Base-by-base conservation (phyloP, 1,140 invertebrate species). In the Rhopalosiphum maidis region DNA sequence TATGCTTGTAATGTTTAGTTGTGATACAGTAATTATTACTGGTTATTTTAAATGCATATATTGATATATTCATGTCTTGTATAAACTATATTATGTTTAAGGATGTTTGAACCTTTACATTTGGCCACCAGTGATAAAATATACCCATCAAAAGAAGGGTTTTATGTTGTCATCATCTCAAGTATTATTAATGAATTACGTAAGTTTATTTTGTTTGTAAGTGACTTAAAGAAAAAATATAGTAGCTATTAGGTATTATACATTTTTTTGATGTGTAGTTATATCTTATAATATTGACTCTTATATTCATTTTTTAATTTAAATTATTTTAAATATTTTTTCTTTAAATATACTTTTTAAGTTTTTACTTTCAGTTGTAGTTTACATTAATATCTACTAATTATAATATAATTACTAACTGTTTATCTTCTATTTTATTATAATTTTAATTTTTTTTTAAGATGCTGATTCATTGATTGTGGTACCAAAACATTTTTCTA, bases 41-140 rank as follows among this genome's bases (percentile, higher is more conserved):
- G 8, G 11, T 60, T 60, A 18, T 68, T 68, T 68, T n/a, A 3
- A n/a, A 68, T n/a, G 15, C 30, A 15, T 68, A 30, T 15, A 68
- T n/a, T 68, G 30, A 68, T 77, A n/a, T 60, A n/a, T 82, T 15
- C 90, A 54, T 30, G n/a, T 83, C 46, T 23, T 55, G 77, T 43
- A 23, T 86, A 21, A 83, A 77, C 55, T 93, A 88, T 87, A 21
- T 48, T 90, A 88, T 88, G 30, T 51, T 94, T 46, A 93, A 95
- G 95, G 95, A 94, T 95, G 48, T 95, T 95, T 94, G 95, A 95
- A 94, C 95, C 94, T 83, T 55, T 95, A 93, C 91, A 94, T 89
- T 93, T 94, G 43, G 94, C 94, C 90, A 94, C 55, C 46, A 77
- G 51, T n/a, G 94, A 94, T 83, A 86, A 91, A 91, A 94, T 94